phyloP scores from a whole-genome alignment of 2,113 vertebrate genomes.

The Lagopus muta region DNA sequence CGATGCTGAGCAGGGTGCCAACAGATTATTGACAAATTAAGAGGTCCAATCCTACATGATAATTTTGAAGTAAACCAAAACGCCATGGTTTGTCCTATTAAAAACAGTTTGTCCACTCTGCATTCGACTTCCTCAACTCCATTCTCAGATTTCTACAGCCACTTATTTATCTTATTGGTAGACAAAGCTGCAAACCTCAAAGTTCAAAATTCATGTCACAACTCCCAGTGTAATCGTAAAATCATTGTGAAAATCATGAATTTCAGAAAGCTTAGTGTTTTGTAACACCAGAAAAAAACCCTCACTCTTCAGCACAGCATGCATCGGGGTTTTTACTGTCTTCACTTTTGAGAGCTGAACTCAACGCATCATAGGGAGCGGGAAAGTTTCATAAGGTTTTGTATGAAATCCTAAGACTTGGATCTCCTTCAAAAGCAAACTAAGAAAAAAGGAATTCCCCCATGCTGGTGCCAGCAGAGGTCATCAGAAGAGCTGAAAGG shows the following conservation, averaged over 20 bases:
- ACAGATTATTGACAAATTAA: background rate
- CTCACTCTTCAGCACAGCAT: background rate
- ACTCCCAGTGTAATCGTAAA: background rate
- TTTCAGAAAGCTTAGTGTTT: background rate
- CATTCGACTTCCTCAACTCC: background rate
- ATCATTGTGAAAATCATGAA: background rate
- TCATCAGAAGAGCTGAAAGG: slow-evolving; percentile 60
- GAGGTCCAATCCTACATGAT: background rate
- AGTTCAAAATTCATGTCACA: background rate
- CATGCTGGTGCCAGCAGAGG: slow-evolving; percentile 64
- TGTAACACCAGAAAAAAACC: background rate
- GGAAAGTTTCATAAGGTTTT: slow-evolving; percentile 16
- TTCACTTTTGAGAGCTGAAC: slow-evolving; percentile 17
- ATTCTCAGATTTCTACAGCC: background rate
- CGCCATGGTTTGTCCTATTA: background rate
- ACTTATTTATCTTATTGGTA: background rate
- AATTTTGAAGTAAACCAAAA: background rate
- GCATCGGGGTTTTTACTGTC: background rate
- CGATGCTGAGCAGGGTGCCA: background rate
- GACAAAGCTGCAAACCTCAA: background rate
- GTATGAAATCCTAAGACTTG: slow-evolving; percentile 31
- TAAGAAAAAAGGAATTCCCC: slow-evolving; percentile 45
- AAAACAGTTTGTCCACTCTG: background rate
- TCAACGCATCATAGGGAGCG: background rate
- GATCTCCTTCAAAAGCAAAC: slow-evolving; percentile 60